Percentiles rank a stretch among this genome's conserved stretches.
These are phyloP conservation scores for Peromyscus attwateri DNA, from an alignment of 2,797 vertebrate species.

Conservation along the genomic window DNA sequence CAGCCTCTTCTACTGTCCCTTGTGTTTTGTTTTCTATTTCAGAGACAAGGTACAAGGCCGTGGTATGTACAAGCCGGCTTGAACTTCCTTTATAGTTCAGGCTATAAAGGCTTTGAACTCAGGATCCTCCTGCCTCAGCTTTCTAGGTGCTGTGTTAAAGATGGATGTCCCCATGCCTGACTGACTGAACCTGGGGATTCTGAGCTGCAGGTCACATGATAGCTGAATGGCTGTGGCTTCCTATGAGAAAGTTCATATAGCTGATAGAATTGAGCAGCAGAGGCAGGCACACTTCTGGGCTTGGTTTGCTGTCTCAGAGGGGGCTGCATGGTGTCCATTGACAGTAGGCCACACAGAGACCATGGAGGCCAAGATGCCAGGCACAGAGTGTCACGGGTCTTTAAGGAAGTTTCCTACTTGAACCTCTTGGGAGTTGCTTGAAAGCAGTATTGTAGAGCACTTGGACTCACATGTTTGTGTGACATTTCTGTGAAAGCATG, in stretches of 20 bases:
- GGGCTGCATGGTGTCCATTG: background rate
- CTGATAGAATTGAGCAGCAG: background rate
- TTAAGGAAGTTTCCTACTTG: background rate
- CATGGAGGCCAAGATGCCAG: background rate
- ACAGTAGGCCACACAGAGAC: background rate
- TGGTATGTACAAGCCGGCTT: background rate
- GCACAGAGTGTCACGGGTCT: background rate
- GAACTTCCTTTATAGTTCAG: background rate
- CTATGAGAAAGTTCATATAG: background rate
- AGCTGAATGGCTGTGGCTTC: background rate
- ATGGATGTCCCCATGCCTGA: background rate
- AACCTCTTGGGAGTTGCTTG: background rate
- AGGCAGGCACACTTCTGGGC: background rate
- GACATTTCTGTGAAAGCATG: background rate
- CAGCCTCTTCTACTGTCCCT: too few species aligned
- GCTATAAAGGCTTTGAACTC: background rate
- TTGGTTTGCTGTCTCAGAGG: background rate
- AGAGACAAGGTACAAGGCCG: background rate
- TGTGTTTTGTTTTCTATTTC: background rate
- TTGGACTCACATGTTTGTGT: background rate
- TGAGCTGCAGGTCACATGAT: background rate
- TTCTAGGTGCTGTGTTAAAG: background rate
- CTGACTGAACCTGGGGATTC: background rate
- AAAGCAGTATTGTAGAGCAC: background rate
- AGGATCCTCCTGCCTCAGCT: background rate